phyloP scores from a whole-genome alignment of 2,888 invertebrate genomes.

The Litoditis marina region DNA sequence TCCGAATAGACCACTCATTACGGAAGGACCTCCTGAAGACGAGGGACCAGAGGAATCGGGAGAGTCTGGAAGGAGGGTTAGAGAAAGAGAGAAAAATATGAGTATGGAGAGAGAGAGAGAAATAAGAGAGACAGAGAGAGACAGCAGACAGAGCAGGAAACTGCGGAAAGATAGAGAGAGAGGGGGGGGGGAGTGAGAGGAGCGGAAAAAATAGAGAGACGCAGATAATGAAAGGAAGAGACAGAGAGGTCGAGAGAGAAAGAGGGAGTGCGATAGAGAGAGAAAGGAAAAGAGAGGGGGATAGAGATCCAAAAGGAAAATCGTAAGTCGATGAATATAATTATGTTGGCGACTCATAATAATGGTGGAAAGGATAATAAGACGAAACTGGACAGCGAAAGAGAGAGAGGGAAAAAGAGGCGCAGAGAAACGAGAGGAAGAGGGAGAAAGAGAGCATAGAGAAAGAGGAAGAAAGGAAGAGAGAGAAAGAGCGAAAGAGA shows the following conservation, averaged over 20 bases:
- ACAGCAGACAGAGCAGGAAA: no score
- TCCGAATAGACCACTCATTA: conserved; percentile 28
- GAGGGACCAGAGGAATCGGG: background rate
- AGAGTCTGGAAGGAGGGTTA: background rate
- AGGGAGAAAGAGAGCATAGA: no score
- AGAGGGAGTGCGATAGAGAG: background rate
- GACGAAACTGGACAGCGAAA: no score
- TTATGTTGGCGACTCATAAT: no score
- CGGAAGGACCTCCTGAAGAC: background rate
- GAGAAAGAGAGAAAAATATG: background rate
- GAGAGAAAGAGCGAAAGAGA: no score
- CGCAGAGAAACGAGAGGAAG: no score
- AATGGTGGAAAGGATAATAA: no score
- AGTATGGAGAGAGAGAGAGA: no score
- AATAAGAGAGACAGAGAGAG: background rate
- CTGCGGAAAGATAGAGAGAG: background rate
- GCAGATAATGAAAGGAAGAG: background rate
- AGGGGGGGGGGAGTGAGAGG: background rate
- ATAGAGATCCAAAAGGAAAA: background rate
- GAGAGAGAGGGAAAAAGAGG: no score
- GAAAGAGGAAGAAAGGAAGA: no score
- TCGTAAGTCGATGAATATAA: no score
- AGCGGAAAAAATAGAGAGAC: background rate
- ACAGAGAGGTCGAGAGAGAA: background rate
- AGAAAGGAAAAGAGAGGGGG: background rate